phyloP scores from a whole-genome alignment of 2,888 invertebrate species.

The Tuberolachnus salignus region DNA sequence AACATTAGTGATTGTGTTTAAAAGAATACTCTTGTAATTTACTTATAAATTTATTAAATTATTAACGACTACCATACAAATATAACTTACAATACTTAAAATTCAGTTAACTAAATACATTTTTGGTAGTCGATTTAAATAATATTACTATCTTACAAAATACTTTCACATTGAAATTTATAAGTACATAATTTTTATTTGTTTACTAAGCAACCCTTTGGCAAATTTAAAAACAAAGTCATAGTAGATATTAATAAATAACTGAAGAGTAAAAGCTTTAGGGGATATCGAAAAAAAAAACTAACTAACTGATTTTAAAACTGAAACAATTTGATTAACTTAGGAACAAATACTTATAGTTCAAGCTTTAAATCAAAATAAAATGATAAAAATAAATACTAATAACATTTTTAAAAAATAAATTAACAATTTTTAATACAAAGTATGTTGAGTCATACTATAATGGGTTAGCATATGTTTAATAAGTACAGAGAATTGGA shows the following conservation, averaged over 20 bases:
- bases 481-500: conserved; percentile 1
- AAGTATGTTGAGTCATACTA: conserved; percentile 11
- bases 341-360: conserved; percentile 23
- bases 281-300: neutral
- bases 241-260: conserved; percentile 36
- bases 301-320: conserved; percentile 20
- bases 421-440: conserved; percentile 51
- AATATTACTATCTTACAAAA: conserved; percentile 31
- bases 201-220: conserved; percentile 21
- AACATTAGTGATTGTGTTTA: conserved; percentile 52
- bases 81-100: conserved; percentile 46
- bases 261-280: neutral
- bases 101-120: conserved; percentile 47
- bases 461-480: conserved; percentile 24
- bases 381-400: conserved; percentile 45
- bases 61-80: conserved; percentile 28
- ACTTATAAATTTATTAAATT: conserved; percentile 25
- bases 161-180: conserved; percentile 16
- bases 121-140: conserved; percentile 34
- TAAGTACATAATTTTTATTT: conserved; percentile 36
- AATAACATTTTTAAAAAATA: conserved; percentile 53
- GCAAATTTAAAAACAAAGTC: conserved; percentile 22
- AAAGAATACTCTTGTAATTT: conserved; percentile 28
- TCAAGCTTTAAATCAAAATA: conserved; percentile 34
- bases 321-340: conserved; percentile 5